phyloP scores from a whole-genome alignment of 2,113 vertebrate genomes.

The Bubo blakistoni region DNA sequence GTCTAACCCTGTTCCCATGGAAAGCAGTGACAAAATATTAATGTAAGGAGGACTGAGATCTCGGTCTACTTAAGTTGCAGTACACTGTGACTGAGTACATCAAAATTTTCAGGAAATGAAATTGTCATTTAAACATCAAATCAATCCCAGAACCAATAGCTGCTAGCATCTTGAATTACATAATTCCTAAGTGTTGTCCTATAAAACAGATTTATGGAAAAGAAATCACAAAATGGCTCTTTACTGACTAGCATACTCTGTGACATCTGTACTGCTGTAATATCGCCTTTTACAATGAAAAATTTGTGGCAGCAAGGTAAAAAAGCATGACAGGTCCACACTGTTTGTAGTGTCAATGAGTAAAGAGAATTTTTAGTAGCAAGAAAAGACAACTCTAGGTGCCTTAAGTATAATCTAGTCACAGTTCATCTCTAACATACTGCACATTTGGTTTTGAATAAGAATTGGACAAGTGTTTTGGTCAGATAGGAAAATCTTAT shows the following conservation, averaged over 20 bases:
- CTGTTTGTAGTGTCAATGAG: not conserved
- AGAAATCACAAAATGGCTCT: not conserved
- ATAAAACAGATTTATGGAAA: not conserved
- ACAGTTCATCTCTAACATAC: not conserved
- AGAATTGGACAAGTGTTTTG: not conserved
- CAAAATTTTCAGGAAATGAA: not conserved
- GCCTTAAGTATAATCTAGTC: not conserved
- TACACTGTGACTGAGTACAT: not conserved
- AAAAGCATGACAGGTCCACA: not conserved
- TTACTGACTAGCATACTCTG: not conserved
- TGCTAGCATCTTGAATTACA: not conserved
- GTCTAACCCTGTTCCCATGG: accelerated
- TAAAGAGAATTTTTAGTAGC: not conserved
- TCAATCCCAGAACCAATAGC: not conserved
- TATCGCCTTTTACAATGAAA: not conserved
- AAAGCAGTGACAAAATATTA: not conserved
- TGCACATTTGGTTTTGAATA: not conserved
- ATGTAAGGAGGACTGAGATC: not conserved
- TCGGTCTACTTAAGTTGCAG: not conserved
- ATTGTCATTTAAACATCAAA: not conserved
- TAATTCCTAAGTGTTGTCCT: not conserved
- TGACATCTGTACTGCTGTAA: not conserved
- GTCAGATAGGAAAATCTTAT: conserved; percentile 27
- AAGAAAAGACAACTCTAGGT: not conserved
- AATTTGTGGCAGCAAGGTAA: not conserved